phyloP scores from a whole-genome alignment of 2,888 invertebrate genomes.

The Glyphotaelius pellucidus region DNA sequence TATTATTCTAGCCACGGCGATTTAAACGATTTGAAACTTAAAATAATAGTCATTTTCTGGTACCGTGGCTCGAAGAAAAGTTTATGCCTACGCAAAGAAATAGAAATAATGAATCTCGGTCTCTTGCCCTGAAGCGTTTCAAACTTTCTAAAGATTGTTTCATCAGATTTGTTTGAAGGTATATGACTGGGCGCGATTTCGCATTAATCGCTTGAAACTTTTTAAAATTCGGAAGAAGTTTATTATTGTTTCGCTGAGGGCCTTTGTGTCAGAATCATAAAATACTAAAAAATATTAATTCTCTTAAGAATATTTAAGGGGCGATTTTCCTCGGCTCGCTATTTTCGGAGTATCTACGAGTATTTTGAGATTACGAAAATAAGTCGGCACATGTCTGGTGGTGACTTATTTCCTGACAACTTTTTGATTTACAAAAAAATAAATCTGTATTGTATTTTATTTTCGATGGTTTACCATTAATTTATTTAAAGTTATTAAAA shows the following conservation, averaged over 20 bases:
- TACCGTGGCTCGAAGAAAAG: neutral
- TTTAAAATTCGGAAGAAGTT: neutral
- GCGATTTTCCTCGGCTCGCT: neutral
- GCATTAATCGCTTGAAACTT: conserved; percentile 18
- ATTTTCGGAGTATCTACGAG: neutral
- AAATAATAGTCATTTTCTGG: conserved; percentile 11
- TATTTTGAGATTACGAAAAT: neutral
- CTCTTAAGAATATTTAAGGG: neutral
- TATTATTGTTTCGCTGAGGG: conserved; percentile 18
- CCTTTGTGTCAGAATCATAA: neutral
- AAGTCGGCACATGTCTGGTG: neutral
- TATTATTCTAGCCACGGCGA: neutral
- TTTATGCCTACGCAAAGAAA: conserved; percentile 11
- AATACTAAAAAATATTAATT: neutral
- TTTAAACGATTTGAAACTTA: neutral
- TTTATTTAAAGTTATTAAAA: too few species aligned
- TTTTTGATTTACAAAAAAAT: neutral
- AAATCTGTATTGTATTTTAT: too few species aligned
- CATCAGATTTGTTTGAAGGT: conserved; percentile 27
- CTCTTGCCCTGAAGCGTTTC: conserved; percentile 5
- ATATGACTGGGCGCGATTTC: neutral
- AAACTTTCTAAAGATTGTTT: conserved; percentile 32
- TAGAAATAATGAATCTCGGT: conserved; percentile 27
- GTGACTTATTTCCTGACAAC: neutral
- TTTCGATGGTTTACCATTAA: too few species aligned